phyloP scores from a whole-genome alignment of 2,797 vertebrate species.

The Danio kyathit region DNA sequence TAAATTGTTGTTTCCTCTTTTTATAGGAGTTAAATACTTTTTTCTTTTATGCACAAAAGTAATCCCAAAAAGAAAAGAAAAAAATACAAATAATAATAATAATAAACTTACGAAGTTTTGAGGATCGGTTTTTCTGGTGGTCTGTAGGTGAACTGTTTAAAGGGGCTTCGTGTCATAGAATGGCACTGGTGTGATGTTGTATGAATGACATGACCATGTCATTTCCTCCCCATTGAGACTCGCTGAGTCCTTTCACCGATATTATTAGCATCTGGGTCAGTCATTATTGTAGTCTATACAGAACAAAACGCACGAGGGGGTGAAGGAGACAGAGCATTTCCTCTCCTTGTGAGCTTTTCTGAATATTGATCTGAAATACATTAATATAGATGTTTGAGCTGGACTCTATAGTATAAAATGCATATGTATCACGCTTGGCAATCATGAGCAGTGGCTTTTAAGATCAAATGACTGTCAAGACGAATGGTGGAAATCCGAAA shows the following conservation, averaged over 20 bases:
- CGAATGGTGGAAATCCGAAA: slow-evolving; percentile 6
- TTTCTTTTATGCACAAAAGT: background rate
- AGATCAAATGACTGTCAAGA: slow-evolving; percentile 20
- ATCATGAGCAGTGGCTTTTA: slow-evolving; percentile 4
- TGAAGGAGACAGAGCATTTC: slow-evolving; percentile 69
- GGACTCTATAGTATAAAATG: slow-evolving; percentile 14
- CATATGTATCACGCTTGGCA: background rate
- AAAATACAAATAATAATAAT: background rate
- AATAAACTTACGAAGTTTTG: slow-evolving; percentile 30
- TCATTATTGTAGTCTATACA: slow-evolving; percentile 68
- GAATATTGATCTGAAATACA: slow-evolving; percentile 63
- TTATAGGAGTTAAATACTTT: too few relatives aligned
- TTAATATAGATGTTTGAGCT: slow-evolving; percentile 62
- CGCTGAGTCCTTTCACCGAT: slow-evolving; percentile 59
- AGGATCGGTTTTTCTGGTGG: slow-evolving; percentile 38
- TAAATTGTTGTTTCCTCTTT: background rate
- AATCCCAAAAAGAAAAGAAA: background rate
- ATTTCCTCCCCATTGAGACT: slow-evolving; percentile 53
- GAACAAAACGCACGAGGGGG: slow-evolving; percentile 77
- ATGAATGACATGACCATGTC: slow-evolving; percentile 58
- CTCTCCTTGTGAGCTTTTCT: slow-evolving; percentile 67
- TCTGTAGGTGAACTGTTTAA: slow-evolving; percentile 38
- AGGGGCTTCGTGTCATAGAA: slow-evolving; percentile 48
- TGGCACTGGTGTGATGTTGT: slow-evolving; percentile 49
- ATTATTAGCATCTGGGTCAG: slow-evolving; percentile 58